Conservation (phyloP, 2,797 vertebrate species). For the Lepus townsendii region DNA sequence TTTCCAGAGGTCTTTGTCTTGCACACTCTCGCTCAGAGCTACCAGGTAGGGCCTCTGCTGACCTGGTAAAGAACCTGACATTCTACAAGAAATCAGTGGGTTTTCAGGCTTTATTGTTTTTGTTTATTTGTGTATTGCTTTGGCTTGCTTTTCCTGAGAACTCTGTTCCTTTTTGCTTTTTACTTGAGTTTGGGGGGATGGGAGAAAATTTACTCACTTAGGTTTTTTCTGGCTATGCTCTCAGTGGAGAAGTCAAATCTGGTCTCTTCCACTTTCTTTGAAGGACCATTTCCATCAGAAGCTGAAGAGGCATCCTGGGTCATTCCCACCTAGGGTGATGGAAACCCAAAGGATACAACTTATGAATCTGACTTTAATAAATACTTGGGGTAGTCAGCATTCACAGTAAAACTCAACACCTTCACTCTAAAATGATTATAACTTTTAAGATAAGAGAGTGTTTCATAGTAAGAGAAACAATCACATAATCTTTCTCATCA, state of each 20-base stretch:
- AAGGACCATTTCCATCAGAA: slow-evolving; percentile 1
- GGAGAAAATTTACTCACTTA: background rate
- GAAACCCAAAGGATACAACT: background rate
- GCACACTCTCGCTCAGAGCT: background rate
- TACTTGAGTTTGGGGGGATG: background rate
- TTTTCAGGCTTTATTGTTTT: background rate
- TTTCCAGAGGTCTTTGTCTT: background rate
- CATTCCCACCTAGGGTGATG: background rate
- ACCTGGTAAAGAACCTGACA: background rate
- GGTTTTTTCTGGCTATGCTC: background rate
- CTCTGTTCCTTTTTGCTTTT: background rate
- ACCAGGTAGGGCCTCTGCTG: background rate
- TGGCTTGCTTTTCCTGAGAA: background rate
- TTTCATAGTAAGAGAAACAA: background rate
- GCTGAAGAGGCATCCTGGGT: background rate
- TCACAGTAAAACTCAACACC: background rate
- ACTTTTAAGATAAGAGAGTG: background rate
- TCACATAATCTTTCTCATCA: background rate
- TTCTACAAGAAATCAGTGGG: background rate
- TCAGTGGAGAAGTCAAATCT: background rate
- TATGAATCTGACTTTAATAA: background rate
- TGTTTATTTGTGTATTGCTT: slow-evolving; percentile 16
- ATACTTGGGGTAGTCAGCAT: background rate
- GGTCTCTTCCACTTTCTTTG: background rate
- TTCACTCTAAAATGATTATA: background rate